phyloP scores from a whole-genome alignment of 2,888 invertebrate species.

The Caenorhabditis sp. region DNA sequence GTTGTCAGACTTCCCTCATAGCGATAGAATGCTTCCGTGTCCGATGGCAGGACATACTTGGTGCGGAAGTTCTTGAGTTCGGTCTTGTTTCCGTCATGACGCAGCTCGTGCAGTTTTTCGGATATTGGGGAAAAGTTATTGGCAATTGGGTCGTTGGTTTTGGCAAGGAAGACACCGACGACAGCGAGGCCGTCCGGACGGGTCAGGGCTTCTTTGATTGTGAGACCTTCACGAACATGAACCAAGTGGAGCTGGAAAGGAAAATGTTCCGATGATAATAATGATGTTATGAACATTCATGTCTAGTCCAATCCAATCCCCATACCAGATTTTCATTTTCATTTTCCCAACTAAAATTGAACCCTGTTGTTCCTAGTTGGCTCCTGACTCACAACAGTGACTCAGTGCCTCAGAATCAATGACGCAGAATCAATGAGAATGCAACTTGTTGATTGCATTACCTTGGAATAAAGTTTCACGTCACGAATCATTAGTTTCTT shows the following conservation, averaged over 20 bases:
- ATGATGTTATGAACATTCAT: no score
- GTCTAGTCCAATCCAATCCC: no score
- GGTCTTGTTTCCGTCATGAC: slow-evolving; percentile 52
- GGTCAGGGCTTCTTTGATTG: slow-evolving; percentile 67
- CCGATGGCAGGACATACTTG: slow-evolving; percentile 55
- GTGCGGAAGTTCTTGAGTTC: slow-evolving; percentile 62
- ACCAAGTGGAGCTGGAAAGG: slow-evolving; percentile 80
- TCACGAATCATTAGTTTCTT: no score
- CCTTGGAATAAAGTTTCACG: no score
- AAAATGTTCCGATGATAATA: no score
- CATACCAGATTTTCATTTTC: no score
- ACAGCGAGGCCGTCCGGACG: slow-evolving; percentile 79
- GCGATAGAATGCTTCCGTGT: slow-evolving; percentile 72
- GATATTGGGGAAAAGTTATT: slow-evolving; percentile 68
- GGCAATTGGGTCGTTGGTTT: slow-evolving; percentile 71
- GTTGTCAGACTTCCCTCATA: slow-evolving; percentile 83
- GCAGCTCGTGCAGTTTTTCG: slow-evolving; percentile 65
- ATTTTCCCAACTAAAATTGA: no score
- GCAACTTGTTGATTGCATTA: not conserved
- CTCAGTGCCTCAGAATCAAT: no score
- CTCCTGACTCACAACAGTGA: no score
- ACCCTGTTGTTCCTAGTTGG: no score
- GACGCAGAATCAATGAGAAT: not conserved
- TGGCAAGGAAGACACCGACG: slow-evolving; percentile 77
- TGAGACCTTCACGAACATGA: slow-evolving; percentile 77